These are phyloP conservation scores for Penelope pileata DNA, from an alignment of 2,113 vertebrate species.

Conservation along the genomic window DNA sequence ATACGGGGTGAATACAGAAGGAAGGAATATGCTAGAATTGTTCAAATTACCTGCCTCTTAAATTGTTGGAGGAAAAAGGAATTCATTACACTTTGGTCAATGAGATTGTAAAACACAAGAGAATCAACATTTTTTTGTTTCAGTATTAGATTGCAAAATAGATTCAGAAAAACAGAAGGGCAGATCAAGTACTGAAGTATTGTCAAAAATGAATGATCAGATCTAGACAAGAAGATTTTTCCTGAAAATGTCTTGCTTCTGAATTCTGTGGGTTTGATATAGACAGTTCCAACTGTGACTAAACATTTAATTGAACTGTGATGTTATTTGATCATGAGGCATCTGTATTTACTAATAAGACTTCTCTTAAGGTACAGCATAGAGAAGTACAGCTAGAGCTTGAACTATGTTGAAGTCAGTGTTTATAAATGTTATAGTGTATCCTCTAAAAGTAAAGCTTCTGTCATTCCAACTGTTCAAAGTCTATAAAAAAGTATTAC, in stretches of 20 bases:
- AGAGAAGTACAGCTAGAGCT: neutral
- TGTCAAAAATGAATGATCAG: neutral
- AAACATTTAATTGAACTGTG: neutral
- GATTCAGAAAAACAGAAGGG: neutral
- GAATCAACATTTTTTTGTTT: neutral
- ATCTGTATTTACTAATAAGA: neutral
- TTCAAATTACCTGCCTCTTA: conserved; percentile 51
- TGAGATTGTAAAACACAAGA: conserved; percentile 4
- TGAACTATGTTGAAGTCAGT: neutral
- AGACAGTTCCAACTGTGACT: neutral
- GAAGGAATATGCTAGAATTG: conserved; percentile 29
- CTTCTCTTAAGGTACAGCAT: neutral
- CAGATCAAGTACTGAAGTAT: neutral
- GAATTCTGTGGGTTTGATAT: neutral
- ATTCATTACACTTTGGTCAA: conserved; percentile 16
- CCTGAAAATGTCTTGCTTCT: neutral
- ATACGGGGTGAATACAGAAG: neutral
- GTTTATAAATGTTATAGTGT: neutral
- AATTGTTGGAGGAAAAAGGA: neutral
- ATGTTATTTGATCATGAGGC: neutral
- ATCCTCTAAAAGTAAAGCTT: neutral
- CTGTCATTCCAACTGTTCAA: neutral
- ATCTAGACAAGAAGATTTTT: neutral
- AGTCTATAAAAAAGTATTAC: neutral
- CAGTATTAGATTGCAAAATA: neutral